A percentile compares a stretch with the other conserved stretches of the same genome.
These are phyloP conservation scores for Penaeus indicus DNA, from an alignment of 1,140 invertebrate genomes.

Conservation along the genomic window DNA sequence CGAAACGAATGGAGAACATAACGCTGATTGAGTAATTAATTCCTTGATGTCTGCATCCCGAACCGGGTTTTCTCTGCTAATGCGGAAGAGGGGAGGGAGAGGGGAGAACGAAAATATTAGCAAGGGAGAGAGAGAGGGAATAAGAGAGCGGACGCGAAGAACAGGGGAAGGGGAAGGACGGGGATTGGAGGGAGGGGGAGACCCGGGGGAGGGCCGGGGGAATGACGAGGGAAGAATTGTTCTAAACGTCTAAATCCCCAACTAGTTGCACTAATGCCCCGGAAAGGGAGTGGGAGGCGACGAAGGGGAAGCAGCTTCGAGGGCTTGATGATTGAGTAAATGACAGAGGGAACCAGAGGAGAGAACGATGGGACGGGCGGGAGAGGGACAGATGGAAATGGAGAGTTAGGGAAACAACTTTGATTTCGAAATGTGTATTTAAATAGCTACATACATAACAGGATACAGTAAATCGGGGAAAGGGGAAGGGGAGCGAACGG, in stretches of 20 bases:
- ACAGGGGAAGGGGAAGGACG: neutral
- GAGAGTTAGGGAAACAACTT: constrained; percentile 25
- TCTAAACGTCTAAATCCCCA: neutral
- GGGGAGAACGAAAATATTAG: constrained; percentile 47
- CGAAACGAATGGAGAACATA: constrained; percentile 54
- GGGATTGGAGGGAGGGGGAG: constrained; percentile 3
- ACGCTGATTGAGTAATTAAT: constrained; percentile 58
- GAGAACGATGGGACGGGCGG: constrained; percentile 8
- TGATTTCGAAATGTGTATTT: constrained; percentile 61
- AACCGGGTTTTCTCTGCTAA: constrained; percentile 21
- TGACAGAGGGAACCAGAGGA: neutral
- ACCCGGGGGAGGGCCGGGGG: constrained; percentile 20
- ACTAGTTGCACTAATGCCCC: neutral
- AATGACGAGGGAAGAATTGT: constrained; percentile 19
- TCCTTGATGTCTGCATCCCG: constrained; percentile 53
- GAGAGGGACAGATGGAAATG: constrained; percentile 36
- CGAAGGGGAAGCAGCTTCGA: constrained; percentile 19
- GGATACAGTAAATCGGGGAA: constrained; percentile 47
- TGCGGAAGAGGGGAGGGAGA: constrained; percentile 50
- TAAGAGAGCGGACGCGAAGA: neutral
- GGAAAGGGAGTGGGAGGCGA: constrained; percentile 18
- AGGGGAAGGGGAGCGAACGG: constrained; percentile 13
- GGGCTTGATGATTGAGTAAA: constrained; percentile 10
- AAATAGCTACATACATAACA: constrained; percentile 61
- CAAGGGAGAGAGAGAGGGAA: constrained; percentile 42